Percentiles rank a stretch among this genome's conserved stretches.
Conservation (phyloP, 2,113 vertebrate species). For the Mesoclemmys tuberculata region DNA sequence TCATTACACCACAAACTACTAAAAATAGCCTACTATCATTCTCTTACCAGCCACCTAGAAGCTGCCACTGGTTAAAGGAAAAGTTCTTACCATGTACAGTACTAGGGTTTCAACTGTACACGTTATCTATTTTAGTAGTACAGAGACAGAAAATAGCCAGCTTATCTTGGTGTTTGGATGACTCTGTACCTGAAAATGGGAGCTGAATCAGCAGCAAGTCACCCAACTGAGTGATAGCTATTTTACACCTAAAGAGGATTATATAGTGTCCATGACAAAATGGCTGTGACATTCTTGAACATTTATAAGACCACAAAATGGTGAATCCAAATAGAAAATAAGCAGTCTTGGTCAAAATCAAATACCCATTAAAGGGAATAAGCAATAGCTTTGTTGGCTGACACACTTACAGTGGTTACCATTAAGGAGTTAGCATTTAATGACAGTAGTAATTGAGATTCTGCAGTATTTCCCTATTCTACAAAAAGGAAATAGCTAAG, state of each 20-base stretch:
- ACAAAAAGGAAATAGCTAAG: neutral
- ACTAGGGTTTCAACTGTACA: neutral
- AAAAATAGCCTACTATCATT: neutral
- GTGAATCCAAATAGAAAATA: neutral
- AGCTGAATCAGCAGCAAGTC: conserved; percentile 1
- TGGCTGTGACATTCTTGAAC: neutral
- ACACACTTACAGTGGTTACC: neutral
- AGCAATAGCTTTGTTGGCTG: neutral
- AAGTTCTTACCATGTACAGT: neutral
- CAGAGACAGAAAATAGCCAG: conserved; percentile 24
- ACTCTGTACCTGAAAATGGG: neutral
- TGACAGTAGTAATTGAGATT: fast-evolving
- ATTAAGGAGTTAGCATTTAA: neutral
- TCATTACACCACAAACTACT: neutral
- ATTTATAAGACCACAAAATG: neutral
- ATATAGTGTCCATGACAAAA: neutral
- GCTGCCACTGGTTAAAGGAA: neutral
- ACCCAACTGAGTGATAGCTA: neutral
- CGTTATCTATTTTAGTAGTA: neutral
- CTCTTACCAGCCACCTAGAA: neutral
- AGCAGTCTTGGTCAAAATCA: neutral
- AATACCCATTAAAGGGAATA: neutral
- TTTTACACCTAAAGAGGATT: neutral
- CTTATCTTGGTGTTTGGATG: neutral
- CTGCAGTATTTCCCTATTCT: neutral